Conservation (phyloP, 2,888 invertebrate genomes). For the Magallana nippona region DNA sequence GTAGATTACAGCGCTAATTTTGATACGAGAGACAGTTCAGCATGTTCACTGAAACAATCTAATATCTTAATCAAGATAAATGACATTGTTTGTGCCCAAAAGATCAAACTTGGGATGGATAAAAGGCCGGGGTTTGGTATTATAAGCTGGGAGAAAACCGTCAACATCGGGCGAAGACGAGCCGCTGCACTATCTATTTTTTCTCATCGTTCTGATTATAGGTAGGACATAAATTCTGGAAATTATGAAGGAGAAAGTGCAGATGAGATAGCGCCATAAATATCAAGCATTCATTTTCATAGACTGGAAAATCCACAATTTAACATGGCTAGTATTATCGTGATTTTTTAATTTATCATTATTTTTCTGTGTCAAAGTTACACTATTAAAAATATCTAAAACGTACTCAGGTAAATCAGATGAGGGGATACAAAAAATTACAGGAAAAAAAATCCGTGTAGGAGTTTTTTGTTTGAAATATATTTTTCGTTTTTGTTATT, state of each 20-base stretch:
- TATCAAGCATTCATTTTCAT: neutral
- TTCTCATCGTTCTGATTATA: conserved; percentile 34
- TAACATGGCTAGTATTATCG: neutral
- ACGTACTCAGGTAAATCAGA: too few relatives aligned
- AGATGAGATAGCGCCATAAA: neutral
- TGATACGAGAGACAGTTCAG: conserved; percentile 20
- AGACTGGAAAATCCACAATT: neutral
- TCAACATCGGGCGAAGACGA: conserved; percentile 44
- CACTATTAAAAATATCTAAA: neutral
- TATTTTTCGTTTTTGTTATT: too few relatives aligned
- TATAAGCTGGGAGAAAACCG: conserved; percentile 30
- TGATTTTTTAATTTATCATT: neutral
- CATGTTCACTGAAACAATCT: neutral
- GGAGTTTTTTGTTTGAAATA: too few relatives aligned
- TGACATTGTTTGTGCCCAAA: conserved; percentile 34
- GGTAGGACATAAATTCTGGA: conserved; percentile 34
- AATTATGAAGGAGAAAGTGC: conserved; percentile 8
- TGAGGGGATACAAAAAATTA: too few relatives aligned
- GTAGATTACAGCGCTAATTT: conserved; percentile 15
- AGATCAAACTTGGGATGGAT: conserved; percentile 42
- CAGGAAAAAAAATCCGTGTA: too few relatives aligned
- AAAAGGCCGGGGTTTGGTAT: conserved; percentile 25
- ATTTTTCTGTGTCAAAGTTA: neutral
- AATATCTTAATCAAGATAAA: conserved; percentile 43
- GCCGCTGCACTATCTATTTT: conserved; percentile 3